phyloP scores from a whole-genome alignment of 2,888 invertebrate species.

The Urechis unicinctus region DNA sequence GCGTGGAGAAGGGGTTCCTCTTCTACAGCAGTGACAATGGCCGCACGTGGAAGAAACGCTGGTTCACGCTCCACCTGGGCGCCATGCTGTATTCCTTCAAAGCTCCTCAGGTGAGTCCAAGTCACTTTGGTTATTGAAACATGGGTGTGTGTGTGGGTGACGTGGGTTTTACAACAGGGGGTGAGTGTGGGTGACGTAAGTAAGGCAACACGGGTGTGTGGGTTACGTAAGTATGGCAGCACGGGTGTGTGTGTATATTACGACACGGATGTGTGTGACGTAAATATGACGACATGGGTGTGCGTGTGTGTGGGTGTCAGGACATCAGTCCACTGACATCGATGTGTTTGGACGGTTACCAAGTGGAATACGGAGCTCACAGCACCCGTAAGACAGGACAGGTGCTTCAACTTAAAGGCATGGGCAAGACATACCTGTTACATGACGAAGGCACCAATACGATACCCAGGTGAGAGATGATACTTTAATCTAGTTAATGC shows the following conservation, averaged over 20 bases:
- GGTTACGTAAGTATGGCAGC: no score
- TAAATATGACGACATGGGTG: no score
- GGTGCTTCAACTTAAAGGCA: background rate
- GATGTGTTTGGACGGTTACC: background rate
- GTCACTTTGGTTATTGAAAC: no score
- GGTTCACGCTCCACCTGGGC: slow-evolving; percentile 1
- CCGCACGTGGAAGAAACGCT: slow-evolving; percentile 4
- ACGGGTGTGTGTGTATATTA: no score
- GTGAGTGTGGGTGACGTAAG: no score
- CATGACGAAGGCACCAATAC: background rate
- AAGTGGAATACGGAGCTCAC: background rate
- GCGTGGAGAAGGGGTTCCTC: slow-evolving; percentile 1
- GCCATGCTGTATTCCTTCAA: slow-evolving; percentile 5
- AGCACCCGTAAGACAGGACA: background rate
- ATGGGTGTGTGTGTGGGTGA: no score
- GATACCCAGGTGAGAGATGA: background rate
- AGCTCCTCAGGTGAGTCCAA: slow-evolving; percentile 4
- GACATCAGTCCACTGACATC: background rate
- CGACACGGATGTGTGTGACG: no score
- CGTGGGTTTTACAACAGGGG: no score
- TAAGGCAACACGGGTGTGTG: no score
- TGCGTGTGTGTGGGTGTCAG: background rate
- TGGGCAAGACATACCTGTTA: background rate
- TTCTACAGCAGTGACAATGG: slow-evolving; percentile 5
- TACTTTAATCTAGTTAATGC: no score